phyloP scores from a whole-genome alignment of 1,140 invertebrate genomes.

The Lanistes nyassanus region DNA sequence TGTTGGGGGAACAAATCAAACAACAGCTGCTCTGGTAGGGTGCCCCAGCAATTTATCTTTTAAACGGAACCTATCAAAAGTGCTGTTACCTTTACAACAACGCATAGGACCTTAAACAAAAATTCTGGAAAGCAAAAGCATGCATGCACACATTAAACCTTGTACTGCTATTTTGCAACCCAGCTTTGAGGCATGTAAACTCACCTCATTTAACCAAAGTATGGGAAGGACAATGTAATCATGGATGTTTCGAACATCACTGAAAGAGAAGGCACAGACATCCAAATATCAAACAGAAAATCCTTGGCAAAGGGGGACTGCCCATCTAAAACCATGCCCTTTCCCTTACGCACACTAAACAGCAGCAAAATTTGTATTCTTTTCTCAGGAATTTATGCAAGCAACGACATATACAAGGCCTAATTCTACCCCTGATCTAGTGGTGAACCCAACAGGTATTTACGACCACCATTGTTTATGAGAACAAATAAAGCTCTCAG shows the following conservation, averaged over 20 bases:
- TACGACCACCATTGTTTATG: neutral
- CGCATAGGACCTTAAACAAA: neutral
- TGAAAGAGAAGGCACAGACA: constrained; percentile 26
- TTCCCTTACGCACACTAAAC: neutral
- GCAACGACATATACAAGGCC: neutral
- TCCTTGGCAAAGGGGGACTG: neutral
- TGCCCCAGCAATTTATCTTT: too few relatives aligned
- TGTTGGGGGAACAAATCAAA: constrained; percentile 29
- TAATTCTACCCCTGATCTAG: neutral
- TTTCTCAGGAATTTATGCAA: neutral
- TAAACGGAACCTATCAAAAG: too few relatives aligned
- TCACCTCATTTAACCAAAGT: constrained; percentile 52
- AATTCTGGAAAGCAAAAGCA: neutral
- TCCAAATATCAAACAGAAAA: neutral
- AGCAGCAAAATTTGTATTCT: neutral
- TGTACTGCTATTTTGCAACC: too few relatives aligned
- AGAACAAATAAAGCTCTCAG: neutral
- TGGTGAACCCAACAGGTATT: neutral
- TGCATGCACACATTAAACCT: too few relatives aligned
- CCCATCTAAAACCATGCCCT: neutral
- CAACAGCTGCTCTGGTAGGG: neutral
- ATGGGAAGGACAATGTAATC: constrained; percentile 42
- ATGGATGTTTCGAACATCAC: constrained; percentile 33
- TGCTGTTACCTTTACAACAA: too few relatives aligned
- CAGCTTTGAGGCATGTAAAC: neutral